Base-by-base conservation (phyloP, 2,888 invertebrate genomes). In the Halictus quadricinctus region DNA sequence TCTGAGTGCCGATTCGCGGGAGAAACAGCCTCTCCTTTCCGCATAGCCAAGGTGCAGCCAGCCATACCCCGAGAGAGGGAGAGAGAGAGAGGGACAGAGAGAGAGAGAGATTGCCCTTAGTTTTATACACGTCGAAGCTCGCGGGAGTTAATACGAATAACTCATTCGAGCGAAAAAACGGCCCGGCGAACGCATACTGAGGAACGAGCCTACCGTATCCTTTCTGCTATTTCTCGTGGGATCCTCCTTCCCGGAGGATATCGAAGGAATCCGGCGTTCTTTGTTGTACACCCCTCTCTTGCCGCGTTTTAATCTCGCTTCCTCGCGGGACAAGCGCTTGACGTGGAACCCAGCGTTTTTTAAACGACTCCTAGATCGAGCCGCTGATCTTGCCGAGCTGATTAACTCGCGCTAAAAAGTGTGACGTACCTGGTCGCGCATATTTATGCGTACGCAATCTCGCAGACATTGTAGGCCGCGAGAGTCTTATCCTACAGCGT, bases 41-140 rank as follows among this genome's bases (percentile, higher is more conserved):
- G 94, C 94, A 94, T 94, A 94, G 93, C 90, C 94, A 91, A 92
- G 92, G 93, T 93, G 94, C 94, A 94, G 92, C 94, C 90, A 94
- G 94, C 93, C 94, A 92, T 94, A 91, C 92, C 91, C 88, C 29
- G 7, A 64, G 13, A 29, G 54, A 54, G 54, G n/a, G n/a, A 58
- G 10, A n/a, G 36, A 36, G 46, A 46, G 46, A 46, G 1, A 46
- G 12, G 12, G 46, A 46, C 12, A 46, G 46, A 46, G 46, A 46
- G 12, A 46, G 46, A 84, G 85, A 81, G 77, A 25, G 15, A 25
- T 41, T 78, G 85, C 81, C 86, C 87, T 87, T 80, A 86, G 81
- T 90, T 92, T 91, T 92, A 88, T 87, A 87, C 87, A 87, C 88
- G 87, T 87, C 90, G 90, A 92, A 92, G 89, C 92, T 89, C 87